Conservation (phyloP, 2,888 invertebrate genomes). For the Ormia ochracea region DNA sequence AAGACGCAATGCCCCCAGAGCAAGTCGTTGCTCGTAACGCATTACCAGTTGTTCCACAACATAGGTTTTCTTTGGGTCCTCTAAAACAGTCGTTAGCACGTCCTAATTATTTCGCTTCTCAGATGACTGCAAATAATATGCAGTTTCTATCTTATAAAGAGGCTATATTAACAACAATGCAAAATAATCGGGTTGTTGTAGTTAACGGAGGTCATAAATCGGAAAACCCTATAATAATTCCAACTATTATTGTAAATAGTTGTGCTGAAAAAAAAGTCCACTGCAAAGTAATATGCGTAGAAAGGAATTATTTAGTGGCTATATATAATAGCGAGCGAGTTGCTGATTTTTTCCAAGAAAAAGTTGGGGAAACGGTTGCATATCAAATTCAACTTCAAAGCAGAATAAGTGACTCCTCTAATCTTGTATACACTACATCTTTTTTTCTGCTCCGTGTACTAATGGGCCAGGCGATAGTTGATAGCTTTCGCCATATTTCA, state of each 20-base stretch:
- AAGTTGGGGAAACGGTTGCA: slow-evolving; percentile 84
- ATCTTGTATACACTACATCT: slow-evolving; percentile 69
- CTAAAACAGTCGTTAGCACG: slow-evolving; percentile 64
- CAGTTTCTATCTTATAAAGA: slow-evolving; percentile 45
- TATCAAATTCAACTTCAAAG: slow-evolving; percentile 67
- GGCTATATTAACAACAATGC: slow-evolving; percentile 48
- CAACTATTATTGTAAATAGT: slow-evolving; percentile 92
- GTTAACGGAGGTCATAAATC: slow-evolving; percentile 93
- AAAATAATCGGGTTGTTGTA: slow-evolving; percentile 84
- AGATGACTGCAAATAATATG: slow-evolving; percentile 38
- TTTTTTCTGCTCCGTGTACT: slow-evolving; percentile 83
- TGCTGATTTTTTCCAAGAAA: slow-evolving; percentile 82
- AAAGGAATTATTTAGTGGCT: slow-evolving; percentile 92
- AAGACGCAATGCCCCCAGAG: slow-evolving; percentile 45
- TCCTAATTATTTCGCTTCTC: slow-evolving; percentile 40
- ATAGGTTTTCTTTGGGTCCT: slow-evolving; percentile 64
- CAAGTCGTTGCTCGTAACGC: slow-evolving; percentile 32
- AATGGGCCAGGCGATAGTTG: slow-evolving; percentile 84
- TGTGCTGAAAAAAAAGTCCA: slow-evolving; percentile 80
- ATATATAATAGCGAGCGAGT: slow-evolving; percentile 91
- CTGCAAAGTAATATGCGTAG: slow-evolving; percentile 92
- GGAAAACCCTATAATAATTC: slow-evolving; percentile 94
- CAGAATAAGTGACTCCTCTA: slow-evolving; percentile 67
- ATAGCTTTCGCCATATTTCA: slow-evolving; percentile 77
- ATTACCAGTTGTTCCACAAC: slow-evolving; percentile 62